Conservation (phyloP, 2,888 invertebrate genomes). For the Melangyna quadrimaculata region DNA sequence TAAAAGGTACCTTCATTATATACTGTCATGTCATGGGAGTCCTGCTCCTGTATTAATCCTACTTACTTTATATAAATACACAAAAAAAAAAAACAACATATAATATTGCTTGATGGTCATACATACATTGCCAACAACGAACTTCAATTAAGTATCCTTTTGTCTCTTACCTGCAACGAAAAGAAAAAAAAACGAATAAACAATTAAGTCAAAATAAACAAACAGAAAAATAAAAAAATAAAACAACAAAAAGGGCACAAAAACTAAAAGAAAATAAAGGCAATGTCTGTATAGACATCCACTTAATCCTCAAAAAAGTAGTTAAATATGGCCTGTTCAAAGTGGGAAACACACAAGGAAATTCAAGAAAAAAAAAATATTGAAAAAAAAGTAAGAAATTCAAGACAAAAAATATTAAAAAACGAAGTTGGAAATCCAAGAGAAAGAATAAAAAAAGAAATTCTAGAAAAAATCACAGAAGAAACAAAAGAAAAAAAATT, state of each 20-base stretch:
- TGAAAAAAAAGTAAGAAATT: too few species aligned
- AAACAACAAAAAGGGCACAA: not conserved
- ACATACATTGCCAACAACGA: not conserved
- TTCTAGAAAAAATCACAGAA: not conserved
- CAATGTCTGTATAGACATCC: not conserved
- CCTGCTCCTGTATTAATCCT: not conserved
- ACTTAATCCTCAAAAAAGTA: constrained; percentile 22
- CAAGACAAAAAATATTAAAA: constrained; percentile 23
- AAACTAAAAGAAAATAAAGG: constrained; percentile 4
- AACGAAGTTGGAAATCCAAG: not conserved
- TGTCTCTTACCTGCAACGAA: constrained; percentile 58
- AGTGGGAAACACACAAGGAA: constrained; percentile 23
- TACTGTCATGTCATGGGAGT: not conserved
- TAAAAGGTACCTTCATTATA: too few species aligned
- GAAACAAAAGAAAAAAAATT: not conserved
- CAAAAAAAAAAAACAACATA: not conserved
- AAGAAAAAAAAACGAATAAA: constrained; percentile 25
- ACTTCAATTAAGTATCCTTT: constrained; percentile 40
- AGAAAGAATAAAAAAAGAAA: not conserved
- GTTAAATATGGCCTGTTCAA: constrained; percentile 11
- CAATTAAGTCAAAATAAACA: constrained; percentile 9
- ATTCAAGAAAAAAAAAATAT: too few species aligned
- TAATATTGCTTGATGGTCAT: not conserved
- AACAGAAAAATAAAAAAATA: not conserved
- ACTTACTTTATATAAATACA: not conserved